Base-by-base conservation (phyloP, 2,888 invertebrate genomes). In the Laspeyria flexula region DNA sequence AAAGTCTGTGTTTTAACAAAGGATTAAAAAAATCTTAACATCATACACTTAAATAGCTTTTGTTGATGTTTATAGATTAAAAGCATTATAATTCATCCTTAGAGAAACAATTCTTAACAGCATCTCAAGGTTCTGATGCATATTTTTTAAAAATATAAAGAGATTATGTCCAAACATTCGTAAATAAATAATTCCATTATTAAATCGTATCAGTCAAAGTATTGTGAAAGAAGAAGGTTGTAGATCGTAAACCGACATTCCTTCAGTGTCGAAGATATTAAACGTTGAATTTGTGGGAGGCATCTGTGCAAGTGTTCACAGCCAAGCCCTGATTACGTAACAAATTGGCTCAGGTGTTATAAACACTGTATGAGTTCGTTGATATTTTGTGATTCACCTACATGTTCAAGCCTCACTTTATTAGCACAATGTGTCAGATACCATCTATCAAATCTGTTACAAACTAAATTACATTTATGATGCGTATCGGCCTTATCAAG, bases 321-420 rank as follows among this genome's bases (percentile, higher is more conserved):
- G 75, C 77, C 83, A 71, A 78, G 76, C 81, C 83, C 79, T 78
- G 65, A 61, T 86, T 83, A 73, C 64, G 79, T 67, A 88, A 88
- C 57, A 55, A 65, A 76, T 77, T 67, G 71, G 68, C 77, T 73
- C 65, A 77, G 73, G 66, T 70, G 68, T 63, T 72, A 53, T 60
- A 63, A n/a, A 60, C 59, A 60, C 54, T 72, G 49, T 60, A 67
- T 58, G 53, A 66, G 53, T 65, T 69, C 56, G 47, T 67, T 71
- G 59, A 54, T 71, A 74, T 73, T n/a, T 69, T 72, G 65, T 77
- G 71, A 78, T 70, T 74, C 75, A 79, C 59, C 60, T 63, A 59
- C 52, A 65, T 62, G 50, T 25, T 25, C 25, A 59, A 57, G 46
- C 49, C 55, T 64, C 54, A 67, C 57, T 55, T 55, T 60, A 66